Evolutionary conservation across 2,888 invertebrate species (phyloP), one percentile per base, ranked within the genome.

Genomic region (Tipula unca): DNA sequence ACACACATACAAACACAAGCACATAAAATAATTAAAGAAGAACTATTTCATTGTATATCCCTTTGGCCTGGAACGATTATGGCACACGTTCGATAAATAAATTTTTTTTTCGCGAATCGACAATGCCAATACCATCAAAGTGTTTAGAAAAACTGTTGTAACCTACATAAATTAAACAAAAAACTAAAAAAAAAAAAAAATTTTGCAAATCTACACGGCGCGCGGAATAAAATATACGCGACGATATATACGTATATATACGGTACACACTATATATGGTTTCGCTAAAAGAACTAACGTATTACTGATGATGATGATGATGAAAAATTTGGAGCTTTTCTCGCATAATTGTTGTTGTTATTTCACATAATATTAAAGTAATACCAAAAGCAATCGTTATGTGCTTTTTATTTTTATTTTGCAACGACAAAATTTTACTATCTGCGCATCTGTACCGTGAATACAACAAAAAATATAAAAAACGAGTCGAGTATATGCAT

Each of bases 281-380:
- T 69, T 69, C 69, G 69, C 69, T 69, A 69, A 69, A 69, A 69
- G 69, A 25, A 25, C 69, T 69, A 69, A 69, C 69, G 69, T 69
- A 69, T 69, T 69, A 69, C 69, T 69, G 69, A 69, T 69, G 69
- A 69, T 69, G 69, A 69, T 69, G 69, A 69, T 69, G 69, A 69
- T 69, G 69, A 25, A 69, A 69, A 69, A 25, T 69, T 69, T 69
- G 69, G 69, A 69, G 69, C 69, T 69, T 69, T 69, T 69, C 17
- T 48, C 69, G 69, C 69, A 69, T 25, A 3, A 13, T 69, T 69
- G 25, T 69, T 69, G 20, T 69, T 1, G n/a, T 17, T 48, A 10
- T 17, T 48, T 17, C 6, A 25, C 25, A 25, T 25, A 32, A 25
- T 25, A 20, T 20, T 20, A 20, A 69, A 69, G 25, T 69, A 69